Percentiles rank a stretch among this genome's conserved stretches.
Conservation (phyloP, 1,140 invertebrate genomes). For the Drosophila parabipectinata region DNA sequence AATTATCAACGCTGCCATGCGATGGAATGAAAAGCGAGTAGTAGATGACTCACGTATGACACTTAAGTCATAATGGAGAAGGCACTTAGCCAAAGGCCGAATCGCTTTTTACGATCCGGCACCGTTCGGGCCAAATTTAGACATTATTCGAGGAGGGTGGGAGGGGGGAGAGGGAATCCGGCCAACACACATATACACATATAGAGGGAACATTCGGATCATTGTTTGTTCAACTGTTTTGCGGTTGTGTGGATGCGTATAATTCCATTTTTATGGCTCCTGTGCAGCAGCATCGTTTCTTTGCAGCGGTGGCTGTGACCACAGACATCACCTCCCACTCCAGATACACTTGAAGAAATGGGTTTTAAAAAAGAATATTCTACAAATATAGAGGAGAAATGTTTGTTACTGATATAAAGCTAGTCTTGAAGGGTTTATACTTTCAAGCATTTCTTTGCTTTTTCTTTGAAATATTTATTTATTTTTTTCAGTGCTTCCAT, state of each 20-base stretch:
- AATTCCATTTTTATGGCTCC: slow-evolving; percentile 78
- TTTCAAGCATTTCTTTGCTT: neutral
- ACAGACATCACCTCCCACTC: slow-evolving; percentile 34
- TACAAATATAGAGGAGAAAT: too few relatives aligned
- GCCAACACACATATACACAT: slow-evolving; percentile 25
- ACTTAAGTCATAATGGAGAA: slow-evolving; percentile 72
- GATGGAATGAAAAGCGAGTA: slow-evolving; percentile 1
- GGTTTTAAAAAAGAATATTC: too few relatives aligned
- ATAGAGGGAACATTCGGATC: slow-evolving; percentile 28
- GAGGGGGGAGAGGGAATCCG: slow-evolving; percentile 3
- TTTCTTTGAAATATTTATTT: neutral
- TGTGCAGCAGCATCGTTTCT: slow-evolving; percentile 46
- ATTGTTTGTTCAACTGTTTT: slow-evolving; percentile 65
- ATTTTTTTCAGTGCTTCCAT: neutral
- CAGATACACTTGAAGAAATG: neutral
- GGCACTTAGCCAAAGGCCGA: slow-evolving; percentile 65
- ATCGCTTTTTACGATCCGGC: slow-evolving; percentile 52
- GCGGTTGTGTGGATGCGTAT: slow-evolving; percentile 77
- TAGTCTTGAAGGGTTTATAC: too few relatives aligned
- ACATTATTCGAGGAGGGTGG: slow-evolving; percentile 50
- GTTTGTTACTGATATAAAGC: too few relatives aligned
- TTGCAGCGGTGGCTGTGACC: slow-evolving; percentile 31
- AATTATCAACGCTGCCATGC: slow-evolving; percentile 56
- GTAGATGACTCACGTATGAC: slow-evolving; percentile 71
- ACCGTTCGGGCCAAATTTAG: slow-evolving; percentile 73